A percentile compares a stretch with the other conserved stretches of the same genome.
Conservation (phyloP, 2,797 vertebrate genomes). For the Sebastes umbrosus region DNA sequence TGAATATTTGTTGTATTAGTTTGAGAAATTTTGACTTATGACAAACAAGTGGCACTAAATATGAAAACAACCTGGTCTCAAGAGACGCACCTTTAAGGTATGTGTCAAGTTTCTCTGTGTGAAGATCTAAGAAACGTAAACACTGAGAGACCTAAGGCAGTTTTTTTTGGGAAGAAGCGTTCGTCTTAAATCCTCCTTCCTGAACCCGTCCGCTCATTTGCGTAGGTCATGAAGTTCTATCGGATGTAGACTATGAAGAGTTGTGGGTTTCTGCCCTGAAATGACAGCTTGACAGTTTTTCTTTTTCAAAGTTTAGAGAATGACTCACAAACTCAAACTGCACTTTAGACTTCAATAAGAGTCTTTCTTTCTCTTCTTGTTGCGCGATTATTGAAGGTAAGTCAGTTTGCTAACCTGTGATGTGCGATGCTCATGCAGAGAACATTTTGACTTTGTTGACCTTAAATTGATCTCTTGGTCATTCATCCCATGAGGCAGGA, state of each 20-base stretch:
- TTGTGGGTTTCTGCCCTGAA: not conserved
- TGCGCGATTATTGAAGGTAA: not conserved
- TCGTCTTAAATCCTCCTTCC: not conserved
- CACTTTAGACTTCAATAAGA: conserved; percentile 1
- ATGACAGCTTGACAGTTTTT: conserved; percentile 11
- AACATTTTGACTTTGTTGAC: not conserved
- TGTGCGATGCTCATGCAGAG: not conserved
- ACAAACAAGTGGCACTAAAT: not conserved
- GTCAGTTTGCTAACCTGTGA: not conserved
- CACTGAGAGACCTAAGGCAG: not conserved
- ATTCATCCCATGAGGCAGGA: not conserved
- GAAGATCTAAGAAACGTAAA: conserved; percentile 16
- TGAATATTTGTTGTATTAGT: not conserved
- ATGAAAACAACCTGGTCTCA: not conserved
- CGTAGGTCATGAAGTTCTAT: conserved; percentile 9
- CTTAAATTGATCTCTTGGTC: not conserved
- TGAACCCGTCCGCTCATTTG: conserved; percentile 15
- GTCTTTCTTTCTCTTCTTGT: not conserved
- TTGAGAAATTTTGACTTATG: not conserved
- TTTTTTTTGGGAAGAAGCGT: not conserved
- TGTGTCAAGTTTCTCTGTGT: conserved; percentile 1
- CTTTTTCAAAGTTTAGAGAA: conserved; percentile 9
- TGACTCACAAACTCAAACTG: conserved; percentile 7
- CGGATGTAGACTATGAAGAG: conserved; percentile 7
- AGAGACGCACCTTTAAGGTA: not conserved